Conservation (phyloP, 2,797 vertebrate species). For the Coreius guichenoti region DNA sequence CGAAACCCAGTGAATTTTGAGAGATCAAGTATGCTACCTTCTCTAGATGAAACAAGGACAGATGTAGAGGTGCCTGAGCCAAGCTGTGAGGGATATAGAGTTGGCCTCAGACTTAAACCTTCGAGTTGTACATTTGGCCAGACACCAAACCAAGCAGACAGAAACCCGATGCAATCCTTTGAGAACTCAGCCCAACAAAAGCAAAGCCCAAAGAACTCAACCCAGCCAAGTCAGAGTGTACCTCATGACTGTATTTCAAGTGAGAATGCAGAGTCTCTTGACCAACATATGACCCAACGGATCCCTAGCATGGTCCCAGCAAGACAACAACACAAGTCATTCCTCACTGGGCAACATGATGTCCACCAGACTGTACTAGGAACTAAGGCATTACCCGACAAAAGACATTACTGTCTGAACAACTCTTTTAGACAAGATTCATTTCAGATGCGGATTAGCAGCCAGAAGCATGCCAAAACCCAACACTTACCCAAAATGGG, state of each 20-base stretch:
- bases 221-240: constrained; percentile 21
- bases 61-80: constrained; percentile 70
- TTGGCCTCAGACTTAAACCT: constrained; percentile 37
- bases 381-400: constrained; percentile 29
- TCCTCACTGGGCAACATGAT: constrained; percentile 43
- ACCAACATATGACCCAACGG: constrained; percentile 35
- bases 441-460: constrained; percentile 63
- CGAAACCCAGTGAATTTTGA: constrained; percentile 81
- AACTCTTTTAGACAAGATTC: constrained; percentile 44
- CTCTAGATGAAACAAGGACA: constrained; percentile 75
- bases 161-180: constrained; percentile 46
- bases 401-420: constrained; percentile 35
- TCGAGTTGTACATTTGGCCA: constrained; percentile 44
- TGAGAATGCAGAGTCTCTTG: constrained; percentile 19
- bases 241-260: constrained; percentile 28
- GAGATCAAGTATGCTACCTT: constrained; percentile 71
- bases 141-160: constrained; percentile 48
- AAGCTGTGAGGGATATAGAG: constrained; percentile 47
- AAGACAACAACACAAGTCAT: constrained; percentile 42
- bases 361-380: constrained; percentile 33
- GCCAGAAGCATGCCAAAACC: constrained; percentile 68
- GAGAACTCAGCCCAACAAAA: constrained; percentile 41
- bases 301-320: constrained; percentile 15
- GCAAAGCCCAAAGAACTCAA: constrained; percentile 32
- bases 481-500: constrained; percentile 69